Percentiles rank a stretch among this genome's conserved stretches.
Evolutionary conservation across 1,140 invertebrate genomes (phyloP).

Genomic region (Nylanderia fulva): DNA sequence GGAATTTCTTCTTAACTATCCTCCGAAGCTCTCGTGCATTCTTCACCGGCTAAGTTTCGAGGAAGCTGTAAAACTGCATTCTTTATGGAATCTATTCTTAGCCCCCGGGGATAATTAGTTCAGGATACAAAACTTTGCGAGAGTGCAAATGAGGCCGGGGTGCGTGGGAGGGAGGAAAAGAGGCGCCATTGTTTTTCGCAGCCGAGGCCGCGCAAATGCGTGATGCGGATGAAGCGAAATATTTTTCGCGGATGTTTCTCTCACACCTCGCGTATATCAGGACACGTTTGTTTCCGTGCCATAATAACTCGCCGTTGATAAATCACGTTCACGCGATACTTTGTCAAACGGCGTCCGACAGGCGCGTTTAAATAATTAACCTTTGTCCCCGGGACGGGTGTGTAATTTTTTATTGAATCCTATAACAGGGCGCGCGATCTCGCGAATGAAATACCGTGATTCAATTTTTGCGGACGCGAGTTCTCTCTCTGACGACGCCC

Average conservation of each 20-base stretch:
- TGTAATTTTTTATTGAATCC: constrained; percentile 65
- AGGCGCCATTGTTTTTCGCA: constrained; percentile 16
- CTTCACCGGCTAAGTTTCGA: constrained; percentile 20
- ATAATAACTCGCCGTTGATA: constrained; percentile 47
- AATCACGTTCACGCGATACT: constrained; percentile 51
- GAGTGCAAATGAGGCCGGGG: constrained; percentile 22
- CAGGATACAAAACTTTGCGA: constrained; percentile 38
- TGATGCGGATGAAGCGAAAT: constrained; percentile 62
- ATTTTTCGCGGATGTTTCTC: constrained; percentile 68
- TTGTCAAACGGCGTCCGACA: constrained; percentile 58
- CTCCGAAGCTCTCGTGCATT: constrained; percentile 15
- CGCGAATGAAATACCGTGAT: constrained; percentile 47
- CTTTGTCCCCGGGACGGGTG: constrained; percentile 21
- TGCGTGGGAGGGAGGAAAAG: too few relatives aligned
- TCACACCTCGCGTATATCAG: constrained; percentile 17
- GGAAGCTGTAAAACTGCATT: constrained; percentile 42
- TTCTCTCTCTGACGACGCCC: constrained; percentile 35
- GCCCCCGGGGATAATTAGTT: constrained; percentile 50
- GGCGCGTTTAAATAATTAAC: constrained; percentile 70
- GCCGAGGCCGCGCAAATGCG: constrained; percentile 2
- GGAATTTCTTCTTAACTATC: constrained; percentile 41
- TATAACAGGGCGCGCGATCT: constrained; percentile 31
- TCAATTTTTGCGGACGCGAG: constrained; percentile 49
- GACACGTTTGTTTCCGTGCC: constrained; percentile 60
- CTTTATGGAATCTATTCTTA: constrained; percentile 45